Evolutionary conservation across 2,888 invertebrate species (phyloP), one percentile per base, ranked within the genome.

Genomic region (Tetragonisca angustula): DNA sequence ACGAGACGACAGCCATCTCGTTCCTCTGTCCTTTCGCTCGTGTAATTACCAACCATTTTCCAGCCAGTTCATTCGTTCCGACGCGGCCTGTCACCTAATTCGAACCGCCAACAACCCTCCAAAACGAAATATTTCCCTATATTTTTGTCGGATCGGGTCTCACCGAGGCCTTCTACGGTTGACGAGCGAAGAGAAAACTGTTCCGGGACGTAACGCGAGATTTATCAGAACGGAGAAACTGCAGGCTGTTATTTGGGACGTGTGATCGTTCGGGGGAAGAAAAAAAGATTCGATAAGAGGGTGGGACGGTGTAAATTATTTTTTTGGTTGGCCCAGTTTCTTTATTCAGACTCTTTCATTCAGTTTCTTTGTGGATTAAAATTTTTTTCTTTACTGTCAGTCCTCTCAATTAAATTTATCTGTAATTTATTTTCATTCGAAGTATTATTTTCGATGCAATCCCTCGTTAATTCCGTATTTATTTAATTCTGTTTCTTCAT

Each of bases 21-120:
- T 65, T 65, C 43, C 9, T 9, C 50, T 54, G 76, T 27, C 61
- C 70, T 71, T 61, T 73, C 76, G 13, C 59, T 50, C 83, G 65
- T 67, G 81, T 81, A 81, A 83, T 83, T 81, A 81, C 73, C 27
- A 52, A 4, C 36, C 64, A 36, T 27, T n/a, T 32, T 24, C 1
- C 59, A 24, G 27, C 13, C 49, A 43, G 21, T 54, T 54, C 21
- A 75, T 64, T 15, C 64, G 36, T 11, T 4, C 24, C 15, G 65
- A 75, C 74, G 65, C 43, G 9, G 43, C 43, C 43, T 54, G 15
- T 19, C 27, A 19, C 54, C 15, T 67, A 75, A 67, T 75, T 75
- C 27, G 17, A 27, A 9, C 36, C 52, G 27, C 74, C 32, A 17
- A 52, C 21, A 11, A 56, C 24, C 3, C 62, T 21, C 64, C 24